Percentiles rank a stretch among this genome's conserved stretches.
Conservation (phyloP, 2,113 vertebrate species). For the Brachypteracias leptosomus region DNA sequence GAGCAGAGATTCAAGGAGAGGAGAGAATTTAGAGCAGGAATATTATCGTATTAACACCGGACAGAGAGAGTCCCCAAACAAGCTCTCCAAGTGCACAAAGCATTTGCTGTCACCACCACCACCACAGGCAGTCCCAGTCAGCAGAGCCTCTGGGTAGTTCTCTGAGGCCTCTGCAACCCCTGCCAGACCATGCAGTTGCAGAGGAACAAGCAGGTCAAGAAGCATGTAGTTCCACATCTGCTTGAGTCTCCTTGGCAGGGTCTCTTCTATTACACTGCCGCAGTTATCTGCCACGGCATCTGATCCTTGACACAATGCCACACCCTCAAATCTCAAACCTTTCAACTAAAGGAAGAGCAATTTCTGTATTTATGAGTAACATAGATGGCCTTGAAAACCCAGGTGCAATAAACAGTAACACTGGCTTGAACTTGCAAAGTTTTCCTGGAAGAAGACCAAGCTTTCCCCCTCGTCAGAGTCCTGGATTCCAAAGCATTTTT, state of each 20-base stretch:
- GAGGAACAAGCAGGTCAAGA: not conserved
- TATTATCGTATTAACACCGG: not conserved
- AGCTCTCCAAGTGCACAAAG: not conserved
- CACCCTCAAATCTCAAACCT: not conserved
- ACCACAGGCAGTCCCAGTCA: accelerated
- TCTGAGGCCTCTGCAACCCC: not conserved
- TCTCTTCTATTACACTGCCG: not conserved
- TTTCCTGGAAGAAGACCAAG: not conserved
- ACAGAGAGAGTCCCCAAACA: not conserved
- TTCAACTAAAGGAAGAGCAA: not conserved
- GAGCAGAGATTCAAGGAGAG: not conserved
- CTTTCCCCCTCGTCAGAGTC: not conserved
- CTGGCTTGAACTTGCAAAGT: not conserved
- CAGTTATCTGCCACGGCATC: not conserved
- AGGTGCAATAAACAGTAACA: not conserved
- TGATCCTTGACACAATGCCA: accelerated
- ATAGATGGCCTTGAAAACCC: not conserved
- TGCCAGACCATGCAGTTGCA: not conserved
- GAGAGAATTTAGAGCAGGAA: not conserved
- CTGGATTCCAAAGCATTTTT: not conserved
- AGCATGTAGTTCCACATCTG: not conserved
- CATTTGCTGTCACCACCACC: not conserved
- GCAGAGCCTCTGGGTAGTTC: accelerated
- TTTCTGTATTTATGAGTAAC: not conserved
- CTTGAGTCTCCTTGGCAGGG: not conserved